Base-by-base conservation (phyloP, 2,113 vertebrate species). In the Pangasianodon gigas region DNA sequence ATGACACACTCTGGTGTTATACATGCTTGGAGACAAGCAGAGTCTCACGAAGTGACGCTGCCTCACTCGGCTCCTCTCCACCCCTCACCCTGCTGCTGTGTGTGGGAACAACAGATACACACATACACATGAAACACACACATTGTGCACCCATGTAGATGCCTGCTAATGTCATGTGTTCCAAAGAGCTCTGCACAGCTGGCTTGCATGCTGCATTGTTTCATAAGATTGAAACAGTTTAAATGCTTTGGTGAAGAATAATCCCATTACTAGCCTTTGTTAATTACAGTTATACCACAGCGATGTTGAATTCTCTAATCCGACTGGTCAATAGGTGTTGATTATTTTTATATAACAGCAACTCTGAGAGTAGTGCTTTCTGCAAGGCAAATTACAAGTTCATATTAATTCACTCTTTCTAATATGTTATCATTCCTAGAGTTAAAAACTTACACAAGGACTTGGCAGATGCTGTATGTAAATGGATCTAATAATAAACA, bases 81-180 rank as follows among this genome's bases (percentile, higher is more conserved):
- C 60, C 44, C 18, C 54, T 77, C 77, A 51, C 88, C 69, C 67
- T 46, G 87, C 90, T 88, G 21, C 86, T 92, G 84, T 93, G 93
- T 94, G 94, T 94, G 93, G 94, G 93, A 95, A 95, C 93, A 95
- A 95, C 80, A 54, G 88, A 87, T 87, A 91, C 92, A 92, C 87
- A 94, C 93, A 93, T 90, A 84, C 87, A 91, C 92, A 93, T 92
- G 90, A 91, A 93, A 90, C 91, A 91, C 90, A 91, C 90, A 90
- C 91, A 90, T 94, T 92, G 93, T 92, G 93, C 88, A 88, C 75
- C 58, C 82, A 91, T 87, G 91, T 91, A 91, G 56, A 91, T 62
- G 88, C 52, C 56, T 90, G 89, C 13, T 88, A 85, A 84, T 89
- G 87, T 44, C 84, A 90, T 93, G 85, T 29, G 54, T 86, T 87